These are phyloP conservation scores for Scophthalmus maximus DNA, from an alignment of 2,113 vertebrate species.

Conservation along the genomic window DNA sequence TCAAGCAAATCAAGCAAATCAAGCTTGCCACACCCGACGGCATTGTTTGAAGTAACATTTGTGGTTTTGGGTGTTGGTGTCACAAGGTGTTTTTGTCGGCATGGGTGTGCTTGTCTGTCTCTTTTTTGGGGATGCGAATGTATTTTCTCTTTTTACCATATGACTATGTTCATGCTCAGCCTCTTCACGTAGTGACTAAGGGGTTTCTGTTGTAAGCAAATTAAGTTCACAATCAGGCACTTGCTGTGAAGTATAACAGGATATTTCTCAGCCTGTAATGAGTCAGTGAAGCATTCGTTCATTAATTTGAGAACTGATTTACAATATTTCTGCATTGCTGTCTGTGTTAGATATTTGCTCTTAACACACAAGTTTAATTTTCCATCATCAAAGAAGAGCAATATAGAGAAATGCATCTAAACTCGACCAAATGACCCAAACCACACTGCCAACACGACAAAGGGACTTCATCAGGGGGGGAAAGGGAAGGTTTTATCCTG, in stretches of 20 bases:
- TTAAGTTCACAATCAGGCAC: neutral
- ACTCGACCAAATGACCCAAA: too few species aligned
- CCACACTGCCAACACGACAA: too few species aligned
- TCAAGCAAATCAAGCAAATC: too few species aligned
- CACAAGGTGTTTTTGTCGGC: conserved; percentile 47
- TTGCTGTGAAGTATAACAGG: neutral
- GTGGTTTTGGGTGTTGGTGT: conserved; percentile 71
- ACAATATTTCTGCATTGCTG: neutral
- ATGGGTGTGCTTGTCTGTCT: conserved; percentile 62
- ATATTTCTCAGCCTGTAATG: neutral
- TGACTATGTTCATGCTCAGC: conserved; percentile 66
- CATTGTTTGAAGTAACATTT: conserved; percentile 26
- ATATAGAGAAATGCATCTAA: too few species aligned
- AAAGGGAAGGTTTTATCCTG: too few species aligned
- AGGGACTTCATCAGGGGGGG: too few species aligned
- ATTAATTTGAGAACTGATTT: neutral
- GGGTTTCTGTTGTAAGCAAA: conserved; percentile 47
- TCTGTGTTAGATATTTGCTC: neutral
- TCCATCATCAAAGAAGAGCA: neutral
- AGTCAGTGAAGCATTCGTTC: neutral
- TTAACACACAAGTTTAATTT: neutral
- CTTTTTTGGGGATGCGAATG: conserved; percentile 46
- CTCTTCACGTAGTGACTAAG: conserved; percentile 61
- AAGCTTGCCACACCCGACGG: conserved; percentile 42
- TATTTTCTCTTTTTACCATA: conserved; percentile 74